phyloP scores from a whole-genome alignment of 2,113 vertebrate genomes.

The Tonatia bakeri region DNA sequence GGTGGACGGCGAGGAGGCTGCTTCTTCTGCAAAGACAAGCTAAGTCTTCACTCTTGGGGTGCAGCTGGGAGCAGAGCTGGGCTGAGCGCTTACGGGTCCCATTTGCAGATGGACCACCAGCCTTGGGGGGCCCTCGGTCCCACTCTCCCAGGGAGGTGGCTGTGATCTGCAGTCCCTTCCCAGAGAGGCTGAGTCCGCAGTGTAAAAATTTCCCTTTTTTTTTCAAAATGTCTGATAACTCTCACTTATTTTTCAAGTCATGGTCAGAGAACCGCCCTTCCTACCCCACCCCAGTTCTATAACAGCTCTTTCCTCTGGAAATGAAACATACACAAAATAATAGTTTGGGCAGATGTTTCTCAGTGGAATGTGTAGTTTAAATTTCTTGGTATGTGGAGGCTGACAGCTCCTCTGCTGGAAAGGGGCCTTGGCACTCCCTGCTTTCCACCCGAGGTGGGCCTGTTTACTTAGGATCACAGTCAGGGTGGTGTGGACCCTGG shows the following conservation, averaged over 20 bases:
- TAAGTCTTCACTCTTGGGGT: neutral
- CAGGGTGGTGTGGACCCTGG: neutral
- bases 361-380: neutral
- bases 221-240: neutral
- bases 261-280: neutral
- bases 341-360: slow-evolving; percentile 32
- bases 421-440: rapidly evolving
- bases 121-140: neutral
- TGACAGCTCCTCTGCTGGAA: rapidly evolving
- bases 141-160: neutral
- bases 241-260: neutral
- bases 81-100: neutral
- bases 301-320: slow-evolving; percentile 36
- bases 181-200: neutral
- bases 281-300: neutral
- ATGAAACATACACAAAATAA: neutral
- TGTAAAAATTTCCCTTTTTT: neutral
- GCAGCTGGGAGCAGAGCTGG: neutral
- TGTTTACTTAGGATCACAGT: neutral
- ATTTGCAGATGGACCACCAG: neutral
- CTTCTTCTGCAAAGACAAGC: neutral
- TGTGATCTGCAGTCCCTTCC: neutral
- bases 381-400: neutral
- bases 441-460: too few relatives aligned
- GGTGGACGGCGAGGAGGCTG: too few relatives aligned